Base-by-base conservation (phyloP, 2,888 invertebrate species). In the Crematogaster levior region DNA sequence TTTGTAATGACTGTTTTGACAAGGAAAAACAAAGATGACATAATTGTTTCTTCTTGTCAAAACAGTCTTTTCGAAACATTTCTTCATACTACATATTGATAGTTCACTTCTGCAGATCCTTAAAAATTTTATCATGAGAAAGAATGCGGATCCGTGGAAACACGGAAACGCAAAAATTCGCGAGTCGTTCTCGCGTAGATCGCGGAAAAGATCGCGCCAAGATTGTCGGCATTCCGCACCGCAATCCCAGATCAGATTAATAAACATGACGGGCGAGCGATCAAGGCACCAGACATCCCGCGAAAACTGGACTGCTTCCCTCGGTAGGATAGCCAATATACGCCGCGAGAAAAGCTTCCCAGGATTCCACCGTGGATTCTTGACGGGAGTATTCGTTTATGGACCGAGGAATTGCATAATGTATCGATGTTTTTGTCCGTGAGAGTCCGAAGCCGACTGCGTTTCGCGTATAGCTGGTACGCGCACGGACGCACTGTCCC, bases 381-480 rank as follows among this genome's bases (percentile, higher is more conserved):
- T 87, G 68, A 86, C 90, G 88, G 84, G 87, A 87, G 89, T 85
- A 88, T 90, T 88, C 91, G 92, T 93, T 94, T 93, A 93, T 91
- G 93, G 90, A 90, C 91, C 93, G 91, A 90, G 90, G 89, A 92
- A 92, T 92, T 94, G 92, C 93, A 94, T 94, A 93, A 94, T 94
- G 93, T 91, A 93, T 93, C 86, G 89, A 84, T 84, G 88, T 88
- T 88, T 92, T 92, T 89, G 89, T 18, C 40, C 90, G 88, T 85
- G 91, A 89, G 90, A 90, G 86, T 82, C 81, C 61, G 12, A 66
- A 46, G 43, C 21, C n/a, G 72, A 72, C 27, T 27, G 63, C 66
- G 43, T 83, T 81, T 82, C 84, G 65, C 75, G 6, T 73, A 37
- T 43, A 27, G 30, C 40, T 51, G 48, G 21, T 46, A 30, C 30